A percentile compares a stretch with the other conserved stretches of the same genome.
phyloP scores from a whole-genome alignment of 30 jellyfish, hydroid and myxozoan species.

The Aurelia sp. region DNA sequence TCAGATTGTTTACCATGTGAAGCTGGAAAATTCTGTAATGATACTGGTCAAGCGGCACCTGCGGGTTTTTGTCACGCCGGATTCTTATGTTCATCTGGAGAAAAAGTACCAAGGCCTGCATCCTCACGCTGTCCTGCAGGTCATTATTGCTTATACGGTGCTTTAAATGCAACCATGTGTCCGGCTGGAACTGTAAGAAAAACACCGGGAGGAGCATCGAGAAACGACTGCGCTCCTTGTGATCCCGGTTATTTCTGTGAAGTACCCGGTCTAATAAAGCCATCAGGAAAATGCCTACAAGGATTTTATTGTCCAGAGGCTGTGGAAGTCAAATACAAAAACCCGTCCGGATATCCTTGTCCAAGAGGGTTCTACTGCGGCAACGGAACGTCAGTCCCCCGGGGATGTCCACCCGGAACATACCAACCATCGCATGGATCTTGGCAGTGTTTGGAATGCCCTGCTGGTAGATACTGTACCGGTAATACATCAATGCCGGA shows the following conservation, averaged over 20 bases:
- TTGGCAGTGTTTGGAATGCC: constrained; percentile 75
- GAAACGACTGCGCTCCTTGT: constrained; percentile 88
- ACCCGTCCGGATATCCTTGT: constrained; percentile 83
- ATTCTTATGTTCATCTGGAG: constrained; percentile 73
- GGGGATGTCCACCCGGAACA: constrained; percentile 94
- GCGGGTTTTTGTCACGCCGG: constrained; percentile 91
- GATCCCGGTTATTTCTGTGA: constrained; percentile 91
- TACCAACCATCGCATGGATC: constrained; percentile 84
- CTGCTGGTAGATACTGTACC: constrained; percentile 85
- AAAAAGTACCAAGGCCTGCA: constrained; percentile 79
- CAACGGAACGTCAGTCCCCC: constrained; percentile 87
- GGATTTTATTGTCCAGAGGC: constrained; percentile 95
- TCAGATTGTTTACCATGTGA: constrained; percentile 84
- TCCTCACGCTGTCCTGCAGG: constrained; percentile 90
- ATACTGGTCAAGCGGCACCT: constrained; percentile 75
- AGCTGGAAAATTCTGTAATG: constrained; percentile 85
- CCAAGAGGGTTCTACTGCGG: constrained; percentile 87
- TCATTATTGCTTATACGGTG: constrained; percentile 77
- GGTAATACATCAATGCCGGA: constrained; percentile 82
- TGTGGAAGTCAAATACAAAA: constrained; percentile 37
- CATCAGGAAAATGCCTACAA: constrained; percentile 83
- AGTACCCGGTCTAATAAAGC: constrained; percentile 73
- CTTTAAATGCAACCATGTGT: constrained; percentile 72
- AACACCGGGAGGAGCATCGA: constrained; percentile 79
- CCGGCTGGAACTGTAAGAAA: constrained; percentile 94